Evolutionary conservation across 2,113 vertebrate species (phyloP), one percentile per base, ranked within the genome.

Genomic region (Dromaius novaehollandiae): DNA sequence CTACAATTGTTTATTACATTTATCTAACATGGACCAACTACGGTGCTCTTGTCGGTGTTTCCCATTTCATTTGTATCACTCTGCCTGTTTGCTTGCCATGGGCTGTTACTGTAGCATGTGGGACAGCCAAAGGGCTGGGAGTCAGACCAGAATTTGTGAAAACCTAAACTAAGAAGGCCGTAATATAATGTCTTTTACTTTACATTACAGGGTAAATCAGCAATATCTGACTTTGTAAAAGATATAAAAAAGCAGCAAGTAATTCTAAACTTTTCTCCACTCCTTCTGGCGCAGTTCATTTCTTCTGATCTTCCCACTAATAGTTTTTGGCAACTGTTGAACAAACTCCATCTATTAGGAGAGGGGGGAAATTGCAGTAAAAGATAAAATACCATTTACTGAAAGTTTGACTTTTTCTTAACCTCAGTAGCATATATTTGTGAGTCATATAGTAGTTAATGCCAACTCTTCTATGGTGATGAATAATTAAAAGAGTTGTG

Each of bases 261-360:
- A 19, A 70, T 50, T 89, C 65, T 94, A 97, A 66, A 38, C 61
- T 93, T 69, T 96, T 76, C 85, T 96, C 98, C 97, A 98, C 94
- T 99, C 98, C 89, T 97, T 98, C 82, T 98, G 98, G 40, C 78
- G 95, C 40, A 99, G 92, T 94, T 99, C 97, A 26, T 98, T 98
- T 96, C 98, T 98, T 97, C 94, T 97, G 92, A 98, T 98, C 96
- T 99, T 99, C 61, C 98, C 98, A 92, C 98, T 99, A 63, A 98
- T 15, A 13, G 98, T 99, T 96, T 99, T 99, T 84, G 98, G 98
- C 83, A 99, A 65, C 66, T 98, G 95, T 44, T 98, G 90, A 93
- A 98, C 98, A 97, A 99, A 99, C 97, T 99, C 98, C 95, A 99
- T 96, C 98, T 99, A 73, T 98, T 90, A 93, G 86, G 46, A 90